Conservation (phyloP, 2,113 vertebrate species). For the Sinocyclocheilus grahami region DNA sequence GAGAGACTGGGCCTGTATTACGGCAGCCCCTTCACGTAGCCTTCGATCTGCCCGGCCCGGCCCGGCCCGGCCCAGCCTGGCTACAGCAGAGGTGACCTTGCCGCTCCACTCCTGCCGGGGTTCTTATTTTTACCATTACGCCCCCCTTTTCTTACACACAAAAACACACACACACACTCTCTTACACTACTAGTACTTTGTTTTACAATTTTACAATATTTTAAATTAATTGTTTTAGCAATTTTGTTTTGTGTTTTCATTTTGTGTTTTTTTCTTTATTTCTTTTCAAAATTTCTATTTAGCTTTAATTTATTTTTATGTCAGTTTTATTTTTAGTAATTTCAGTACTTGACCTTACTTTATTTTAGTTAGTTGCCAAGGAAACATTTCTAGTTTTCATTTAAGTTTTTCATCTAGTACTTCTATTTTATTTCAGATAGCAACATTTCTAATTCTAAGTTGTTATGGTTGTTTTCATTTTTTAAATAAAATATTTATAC, state of each 20-base stretch:
- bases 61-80: conserved; percentile 59
- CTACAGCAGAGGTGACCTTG: conserved; percentile 83
- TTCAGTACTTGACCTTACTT: not conserved
- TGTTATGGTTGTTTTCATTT: too few relatives aligned
- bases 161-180: conserved; percentile 16
- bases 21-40: conserved; percentile 73
- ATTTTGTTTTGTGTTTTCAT: not conserved
- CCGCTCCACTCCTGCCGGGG: conserved; percentile 66
- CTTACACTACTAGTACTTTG: not conserved
- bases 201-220: not conserved
- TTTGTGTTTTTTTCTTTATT: too few relatives aligned
- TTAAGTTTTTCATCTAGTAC: not conserved
- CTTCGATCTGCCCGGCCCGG: conserved; percentile 72
- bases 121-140: conserved; percentile 77
- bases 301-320: not conserved
- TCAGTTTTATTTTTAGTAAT: not conserved
- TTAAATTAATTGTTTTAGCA: not conserved
- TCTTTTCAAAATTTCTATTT: not conserved
- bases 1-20: conserved; percentile 74
- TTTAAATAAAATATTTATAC: too few relatives aligned
- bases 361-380: not conserved
- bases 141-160: conserved; percentile 32
- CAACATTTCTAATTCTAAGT: too few relatives aligned
- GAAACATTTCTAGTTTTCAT: not conserved
- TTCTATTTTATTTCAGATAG: not conserved